Evolutionary conservation across 2,113 vertebrate genomes (phyloP), one percentile per base, ranked within the genome.

Genomic region (Paracanthobrama guichenoti): DNA sequence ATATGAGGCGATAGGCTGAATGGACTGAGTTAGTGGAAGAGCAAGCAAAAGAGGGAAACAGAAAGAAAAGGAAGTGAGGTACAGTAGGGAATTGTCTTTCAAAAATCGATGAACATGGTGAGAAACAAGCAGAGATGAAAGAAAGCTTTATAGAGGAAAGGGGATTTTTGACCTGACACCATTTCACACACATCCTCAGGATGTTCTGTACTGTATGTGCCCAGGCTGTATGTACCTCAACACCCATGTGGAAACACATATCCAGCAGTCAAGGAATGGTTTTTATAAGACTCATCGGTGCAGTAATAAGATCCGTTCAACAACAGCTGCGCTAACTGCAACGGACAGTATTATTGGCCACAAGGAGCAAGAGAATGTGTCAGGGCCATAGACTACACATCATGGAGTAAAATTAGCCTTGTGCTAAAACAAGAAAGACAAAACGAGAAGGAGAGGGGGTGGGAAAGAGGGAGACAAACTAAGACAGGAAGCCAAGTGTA

Each of bases 291-390:
- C n/a, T 48, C 73, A 83, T n/a, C 18, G 31, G 76, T 67, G 57
- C n/a, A 28, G 87, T 76, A 79, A 88, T n/a, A 60, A 66, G 81
- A 88, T 76, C 84, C 39, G n/a, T 46, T 66, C 35, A 46, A 59
- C 71, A 86, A 86, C 87, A 88, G 87, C 87, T 86, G 87, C 87
- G 20, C 76, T 39, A 69, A 69, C 62, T 85, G 66, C 28, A 8
- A 62, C 79, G 42, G 59, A 53, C 79, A 83, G 39, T 57, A 42
- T 72, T 57, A 82, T 57, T 82, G 79, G 80, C 57, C 80, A 26
- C 64, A 42, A 39, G 64, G 28, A 71, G 31, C 48, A 69, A 57
- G 46, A 81, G 79, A 57, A 69, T 57, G 28, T 81, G 60, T 67
- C 79, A 64, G 28, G 62, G 79, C 62, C 60, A 31, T 26, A 76